Evolutionary conservation across 2,113 vertebrate genomes (phyloP).

Genomic region (Pica pica): DNA sequence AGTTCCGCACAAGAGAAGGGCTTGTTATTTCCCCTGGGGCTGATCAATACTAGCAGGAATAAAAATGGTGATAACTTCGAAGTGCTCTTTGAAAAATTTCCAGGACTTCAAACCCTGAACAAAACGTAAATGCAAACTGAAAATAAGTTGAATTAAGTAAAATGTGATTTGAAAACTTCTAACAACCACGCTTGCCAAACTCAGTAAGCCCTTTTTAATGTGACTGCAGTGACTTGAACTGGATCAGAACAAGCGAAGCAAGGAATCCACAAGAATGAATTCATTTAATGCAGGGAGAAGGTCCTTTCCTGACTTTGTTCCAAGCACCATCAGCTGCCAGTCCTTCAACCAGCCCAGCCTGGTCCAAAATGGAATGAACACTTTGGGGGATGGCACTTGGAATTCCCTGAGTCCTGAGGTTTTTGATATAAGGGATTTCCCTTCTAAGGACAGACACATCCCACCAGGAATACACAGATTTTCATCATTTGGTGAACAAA

Average conservation of each 20-base stretch:
- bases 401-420: neutral
- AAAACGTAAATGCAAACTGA: neutral
- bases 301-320: neutral
- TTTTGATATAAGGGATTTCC: neutral
- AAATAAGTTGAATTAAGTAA: neutral
- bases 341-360: neutral
- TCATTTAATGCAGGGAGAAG: neutral
- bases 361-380: neutral
- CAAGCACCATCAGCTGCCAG: neutral
- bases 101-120: neutral
- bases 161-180: neutral
- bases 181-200: neutral
- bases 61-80: constrained; percentile 20
- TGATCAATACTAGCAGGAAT: constrained; percentile 31
- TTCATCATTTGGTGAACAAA: neutral
- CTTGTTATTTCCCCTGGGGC: constrained; percentile 54
- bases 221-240: neutral
- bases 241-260: neutral
- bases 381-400: neutral
- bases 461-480: neutral
- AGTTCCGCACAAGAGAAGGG: neutral
- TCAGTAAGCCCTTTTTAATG: neutral
- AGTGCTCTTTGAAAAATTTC: constrained; percentile 31
- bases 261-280: neutral
- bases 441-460: neutral